These are phyloP conservation scores for Polypterus bichir DNA, from an alignment of 2,113 vertebrate species.

Conservation along the genomic window DNA sequence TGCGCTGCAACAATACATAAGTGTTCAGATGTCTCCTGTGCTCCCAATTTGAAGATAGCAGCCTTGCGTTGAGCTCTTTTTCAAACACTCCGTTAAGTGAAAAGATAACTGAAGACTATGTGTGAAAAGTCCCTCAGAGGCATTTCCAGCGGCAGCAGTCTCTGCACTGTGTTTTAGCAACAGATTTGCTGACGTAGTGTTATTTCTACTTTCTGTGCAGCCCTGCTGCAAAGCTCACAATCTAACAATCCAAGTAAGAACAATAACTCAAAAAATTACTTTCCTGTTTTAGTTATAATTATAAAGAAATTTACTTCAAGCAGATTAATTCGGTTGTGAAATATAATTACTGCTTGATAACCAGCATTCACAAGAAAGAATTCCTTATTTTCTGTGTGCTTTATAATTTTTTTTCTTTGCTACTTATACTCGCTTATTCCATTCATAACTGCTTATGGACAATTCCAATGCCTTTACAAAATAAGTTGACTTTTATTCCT, in stretches of 20 bases:
- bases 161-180: constrained; percentile 39
- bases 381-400: no score
- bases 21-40: constrained; percentile 41
- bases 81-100: constrained; percentile 52
- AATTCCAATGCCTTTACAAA: no score
- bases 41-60: constrained; percentile 30
- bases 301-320: background rate
- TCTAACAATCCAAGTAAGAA: constrained; percentile 12
- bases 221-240: constrained; percentile 51
- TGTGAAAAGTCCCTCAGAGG: constrained; percentile 63
- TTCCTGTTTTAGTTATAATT: constrained; percentile 23
- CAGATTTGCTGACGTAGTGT: constrained; percentile 35
- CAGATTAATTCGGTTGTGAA: no score
- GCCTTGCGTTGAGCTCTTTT: constrained; percentile 27
- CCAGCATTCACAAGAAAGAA: no score
- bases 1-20: constrained; percentile 97
- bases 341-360: no score
- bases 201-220: constrained; percentile 50
- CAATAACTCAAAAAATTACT: constrained; percentile 5
- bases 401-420: no score
- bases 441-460: no score
- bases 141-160: constrained; percentile 64
- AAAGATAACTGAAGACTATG: constrained; percentile 47
- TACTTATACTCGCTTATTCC: no score
- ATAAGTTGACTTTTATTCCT: no score